Evolutionary conservation across 2,888 invertebrate species (phyloP).

Genomic region (Diarsia rubi): DNA sequence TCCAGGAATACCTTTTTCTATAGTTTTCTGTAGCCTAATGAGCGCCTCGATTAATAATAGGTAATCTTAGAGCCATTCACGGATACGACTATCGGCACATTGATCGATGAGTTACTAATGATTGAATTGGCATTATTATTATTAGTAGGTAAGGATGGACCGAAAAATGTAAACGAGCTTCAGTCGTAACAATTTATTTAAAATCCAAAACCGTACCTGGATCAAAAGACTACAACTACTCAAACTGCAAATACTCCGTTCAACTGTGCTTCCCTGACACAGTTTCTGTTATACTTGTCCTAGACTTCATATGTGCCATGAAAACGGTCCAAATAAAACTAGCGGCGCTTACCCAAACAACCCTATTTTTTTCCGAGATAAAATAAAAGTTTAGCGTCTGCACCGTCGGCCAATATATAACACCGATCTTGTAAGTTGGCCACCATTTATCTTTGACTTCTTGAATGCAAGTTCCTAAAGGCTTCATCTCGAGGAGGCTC

Average conservation of each 20-base stretch:
- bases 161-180: not conserved
- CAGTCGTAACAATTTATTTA: not conserved
- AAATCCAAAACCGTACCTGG: not conserved
- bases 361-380: constrained; percentile 93
- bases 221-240: not conserved
- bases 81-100: no score
- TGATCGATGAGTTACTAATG: no score
- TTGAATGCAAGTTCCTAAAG: constrained; percentile 90
- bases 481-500: constrained; percentile 93
- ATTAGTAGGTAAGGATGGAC: not conserved
- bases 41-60: no score
- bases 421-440: constrained; percentile 93
- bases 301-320: constrained; percentile 93
- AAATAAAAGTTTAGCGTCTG: constrained; percentile 94
- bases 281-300: constrained; percentile 68
- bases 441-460: constrained; percentile 94
- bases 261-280: constrained; percentile 4
- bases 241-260: constrained; percentile 9
- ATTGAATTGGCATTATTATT: not conserved
- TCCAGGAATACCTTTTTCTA: no score
- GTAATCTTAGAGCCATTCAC: no score
- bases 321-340: constrained; percentile 95
- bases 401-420: constrained; percentile 93
- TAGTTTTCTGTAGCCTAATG: no score
- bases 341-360: constrained; percentile 93